Base-by-base conservation (phyloP, 2,888 invertebrate species). In the Pimpla rufipes region DNA sequence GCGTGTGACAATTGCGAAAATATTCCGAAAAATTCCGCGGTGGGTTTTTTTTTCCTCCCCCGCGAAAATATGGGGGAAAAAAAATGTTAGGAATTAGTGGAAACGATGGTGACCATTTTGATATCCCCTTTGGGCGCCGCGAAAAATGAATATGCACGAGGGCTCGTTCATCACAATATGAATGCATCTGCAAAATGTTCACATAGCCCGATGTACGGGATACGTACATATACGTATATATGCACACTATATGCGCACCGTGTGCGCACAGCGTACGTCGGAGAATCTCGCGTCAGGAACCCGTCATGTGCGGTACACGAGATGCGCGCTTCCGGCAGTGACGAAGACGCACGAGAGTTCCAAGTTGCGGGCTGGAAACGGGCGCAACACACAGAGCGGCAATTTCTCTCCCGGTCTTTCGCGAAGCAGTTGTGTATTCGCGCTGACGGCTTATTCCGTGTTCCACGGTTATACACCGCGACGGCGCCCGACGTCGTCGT, bases 311-410 rank as follows among this genome's bases (percentile, higher is more conserved):
- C 29, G 47, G 23, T 59, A 35, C 59, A 47, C 42, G 73, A 59
- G 59, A 73, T 59, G 59, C 18, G 47, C 29, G 73, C 45, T 73
- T 73, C 73, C 73, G 73, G 68, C 73, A 47, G 73, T 73, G 73
- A 73, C 59, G 73, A 73, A 73, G 73, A 73, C 47, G 35, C 45
- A 59, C 59, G 73, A 29, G 45, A 59, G 73, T 59, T 45, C 6
- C 11, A 59, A 73, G 59, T 59, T 59, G 35, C 37, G 35, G 45
- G 45, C 35, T 47, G 29, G 42, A 73, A 73, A 59, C 59, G 45
- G 59, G 59, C 11, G 21, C n/a, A 35, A 18, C 45, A 67, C 57
- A 59, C 57, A 23, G 55, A 45, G 59, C 37, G 11, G 29, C 29
- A 35, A 73, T 73, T 59, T 59, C 73, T 45, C 73, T 47, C 73